Evolutionary conservation across 1,140 invertebrate species (phyloP), one percentile per base, ranked within the genome.

Genomic region (Planococcus citri): DNA sequence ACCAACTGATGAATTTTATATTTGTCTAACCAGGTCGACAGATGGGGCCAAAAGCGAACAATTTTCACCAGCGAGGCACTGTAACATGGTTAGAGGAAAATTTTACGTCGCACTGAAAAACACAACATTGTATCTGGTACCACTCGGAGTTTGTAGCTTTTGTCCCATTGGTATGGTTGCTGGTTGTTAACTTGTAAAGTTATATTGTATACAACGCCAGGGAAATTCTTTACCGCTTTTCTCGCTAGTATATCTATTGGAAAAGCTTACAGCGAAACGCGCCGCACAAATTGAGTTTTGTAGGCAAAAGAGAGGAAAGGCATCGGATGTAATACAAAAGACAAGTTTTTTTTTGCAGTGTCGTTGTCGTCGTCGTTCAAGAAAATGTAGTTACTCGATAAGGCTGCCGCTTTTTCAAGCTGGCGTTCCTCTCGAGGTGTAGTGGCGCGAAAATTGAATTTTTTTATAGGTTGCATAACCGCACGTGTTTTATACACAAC

Each of bases 141-240:
- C 25, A 27, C 60, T 25, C 1, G 3, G 60, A 64, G 60, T 27
- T 27, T 64, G 60, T 64, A 64, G 60, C 60, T 64, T 64, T 64
- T 64, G 60, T 64, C 60, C 60, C 60, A 64, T 64, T 64, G 60
- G 60, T 64, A 64, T 64, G 60, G 60, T 64, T 64, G 60, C 60
- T 64, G 60, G 60, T 64, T 64, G 60, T 64, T 64, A 64, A 64
- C 60, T 64, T 64, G 60, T 64, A 64, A 64, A 64, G 10, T 64
- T 64, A 64, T 64, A 25, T 64, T 64, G 25, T 64, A 17, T 64
- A 64, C 21, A 64, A 64, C 60, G 60, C 60, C 60, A 14, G 60
- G 60, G 60, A 64, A 64, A 64, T 64, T 64, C 60, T 64, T 64
- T 64, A 64, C 60, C 60, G 60, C 60, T 64, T 64, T 64, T 64